phyloP scores from a whole-genome alignment of 1,140 invertebrate species.

The Drosophila kurseongensis region DNA sequence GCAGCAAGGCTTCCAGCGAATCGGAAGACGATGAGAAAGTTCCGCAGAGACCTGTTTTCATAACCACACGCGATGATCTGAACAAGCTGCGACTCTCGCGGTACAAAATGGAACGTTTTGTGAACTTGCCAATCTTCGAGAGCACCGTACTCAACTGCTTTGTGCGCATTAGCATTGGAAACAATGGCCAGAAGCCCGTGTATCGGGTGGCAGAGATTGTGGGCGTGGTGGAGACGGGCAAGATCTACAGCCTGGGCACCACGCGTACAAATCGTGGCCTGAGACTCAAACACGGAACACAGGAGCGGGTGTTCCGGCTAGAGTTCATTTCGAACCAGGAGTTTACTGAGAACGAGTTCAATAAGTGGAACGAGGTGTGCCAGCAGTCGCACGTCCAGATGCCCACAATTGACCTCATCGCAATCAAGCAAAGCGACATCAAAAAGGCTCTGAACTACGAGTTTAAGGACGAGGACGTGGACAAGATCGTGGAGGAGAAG shows the following conservation, averaged over 20 bases:
- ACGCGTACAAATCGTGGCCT: conserved; percentile 97
- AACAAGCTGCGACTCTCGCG: conserved; percentile 95
- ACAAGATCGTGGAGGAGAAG: conserved; percentile 96
- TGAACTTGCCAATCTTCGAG: conserved; percentile 98
- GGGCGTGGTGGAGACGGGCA: conserved; percentile 97
- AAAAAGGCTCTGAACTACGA: conserved; percentile 95
- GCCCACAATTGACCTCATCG: conserved; percentile 93
- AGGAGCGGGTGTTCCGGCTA: conserved; percentile 96
- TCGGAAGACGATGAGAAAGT: conserved; percentile 84
- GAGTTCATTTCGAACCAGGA: conserved; percentile 99
- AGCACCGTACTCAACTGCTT: conserved; percentile 96
- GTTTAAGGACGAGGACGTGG: conserved; percentile 91
- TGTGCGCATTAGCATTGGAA: conserved; percentile 98
- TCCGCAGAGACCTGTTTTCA: conserved; percentile 87
- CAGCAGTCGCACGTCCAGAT: conserved; percentile 90
- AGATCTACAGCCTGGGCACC: conserved; percentile 94
- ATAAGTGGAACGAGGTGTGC: conserved; percentile 96
- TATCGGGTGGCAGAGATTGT: conserved; percentile 97
- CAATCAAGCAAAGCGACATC: conserved; percentile 95
- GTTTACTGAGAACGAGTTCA: conserved; percentile 96
- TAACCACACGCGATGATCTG: conserved; percentile 92
- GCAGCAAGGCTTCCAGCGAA: conserved; percentile 86
- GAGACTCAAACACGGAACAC: conserved; percentile 91
- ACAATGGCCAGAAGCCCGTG: conserved; percentile 91
- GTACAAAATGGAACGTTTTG: conserved; percentile 96